Conservation (phyloP, 2,888 invertebrate species). For the Campopleginae sp. region DNA sequence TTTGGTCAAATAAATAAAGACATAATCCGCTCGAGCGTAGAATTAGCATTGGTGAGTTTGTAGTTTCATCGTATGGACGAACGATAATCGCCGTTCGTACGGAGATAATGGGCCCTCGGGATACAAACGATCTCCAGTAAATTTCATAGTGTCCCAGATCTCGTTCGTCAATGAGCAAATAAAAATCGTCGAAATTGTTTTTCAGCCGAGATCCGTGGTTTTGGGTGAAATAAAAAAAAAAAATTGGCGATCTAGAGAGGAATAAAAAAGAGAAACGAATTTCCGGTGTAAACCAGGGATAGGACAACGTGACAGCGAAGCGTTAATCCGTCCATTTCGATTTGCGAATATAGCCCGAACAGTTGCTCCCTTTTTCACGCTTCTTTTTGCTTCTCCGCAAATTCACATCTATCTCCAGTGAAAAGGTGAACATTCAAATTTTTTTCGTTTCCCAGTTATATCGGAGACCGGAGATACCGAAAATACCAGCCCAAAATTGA, state of each 20-base stretch:
- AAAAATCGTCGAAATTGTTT: slow-evolving; percentile 32
- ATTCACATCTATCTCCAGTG: neutral
- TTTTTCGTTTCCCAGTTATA: slow-evolving; percentile 20
- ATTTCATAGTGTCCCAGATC: neutral
- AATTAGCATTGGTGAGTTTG: neutral
- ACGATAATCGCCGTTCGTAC: neutral
- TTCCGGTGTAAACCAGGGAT: slow-evolving; percentile 29
- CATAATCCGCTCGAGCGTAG: neutral
- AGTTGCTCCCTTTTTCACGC: neutral
- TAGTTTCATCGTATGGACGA: neutral
- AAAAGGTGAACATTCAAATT: slow-evolving; percentile 50
- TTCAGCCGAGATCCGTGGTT: slow-evolving; percentile 32
- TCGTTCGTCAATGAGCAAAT: neutral
- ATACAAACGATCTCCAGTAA: slow-evolving; percentile 5
- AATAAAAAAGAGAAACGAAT: neutral
- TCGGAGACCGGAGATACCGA: slow-evolving; percentile 27
- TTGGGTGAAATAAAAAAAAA: slow-evolving; percentile 1
- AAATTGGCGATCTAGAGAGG: neutral
- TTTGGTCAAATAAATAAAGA: neutral
- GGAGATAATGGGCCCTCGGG: neutral
- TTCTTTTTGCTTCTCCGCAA: neutral
- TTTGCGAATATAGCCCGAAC: slow-evolving; percentile 61
- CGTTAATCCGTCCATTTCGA: slow-evolving; percentile 66
- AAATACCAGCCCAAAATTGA: slow-evolving; percentile 43
- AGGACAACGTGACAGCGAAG: slow-evolving; percentile 42